Conservation (phyloP, 64 coral and sea anemone species). For the Orbicella faveolata region DNA sequence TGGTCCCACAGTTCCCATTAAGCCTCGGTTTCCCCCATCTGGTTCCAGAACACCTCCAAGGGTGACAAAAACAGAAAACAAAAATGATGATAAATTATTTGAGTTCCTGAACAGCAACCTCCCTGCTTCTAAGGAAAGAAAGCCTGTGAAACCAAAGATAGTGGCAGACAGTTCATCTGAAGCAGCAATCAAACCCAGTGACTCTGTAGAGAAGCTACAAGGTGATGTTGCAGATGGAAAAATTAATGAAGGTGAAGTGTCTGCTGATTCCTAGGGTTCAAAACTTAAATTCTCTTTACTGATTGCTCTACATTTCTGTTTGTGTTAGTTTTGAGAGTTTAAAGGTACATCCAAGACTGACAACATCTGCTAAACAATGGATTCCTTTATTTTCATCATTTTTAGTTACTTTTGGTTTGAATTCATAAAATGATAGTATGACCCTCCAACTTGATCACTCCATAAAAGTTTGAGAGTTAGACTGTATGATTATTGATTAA, state of each 20-base stretch:
- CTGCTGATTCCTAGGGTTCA: neutral
- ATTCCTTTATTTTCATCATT: too few relatives aligned
- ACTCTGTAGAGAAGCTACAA: neutral
- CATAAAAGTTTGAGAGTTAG: too few relatives aligned
- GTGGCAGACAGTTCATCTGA: slow-evolving; percentile 31
- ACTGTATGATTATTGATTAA: too few relatives aligned
- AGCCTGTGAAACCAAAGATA: slow-evolving; percentile 48
- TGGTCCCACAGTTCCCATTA: slow-evolving; percentile 58
- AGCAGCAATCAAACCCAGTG: slow-evolving; percentile 3
- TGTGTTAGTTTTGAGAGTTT: too few relatives aligned
- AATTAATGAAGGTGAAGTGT: slow-evolving; percentile 11
- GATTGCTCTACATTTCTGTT: too few relatives aligned
- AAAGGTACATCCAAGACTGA: too few relatives aligned
- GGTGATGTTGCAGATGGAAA: neutral
- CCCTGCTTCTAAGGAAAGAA: slow-evolving; percentile 66
- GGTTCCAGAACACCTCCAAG: slow-evolving; percentile 55
- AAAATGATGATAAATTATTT: slow-evolving; percentile 91
- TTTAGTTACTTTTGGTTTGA: too few relatives aligned
- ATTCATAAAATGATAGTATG: too few relatives aligned
- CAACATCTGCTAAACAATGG: too few relatives aligned
- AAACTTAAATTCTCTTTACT: neutral
- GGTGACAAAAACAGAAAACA: slow-evolving; percentile 58
- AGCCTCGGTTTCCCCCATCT: slow-evolving; percentile 44
- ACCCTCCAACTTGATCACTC: too few relatives aligned
- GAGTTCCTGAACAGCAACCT: slow-evolving; percentile 89